Evolutionary conservation across 2,888 invertebrate genomes (phyloP), one percentile per base, ranked within the genome.

Genomic region (Volucella bombylans): DNA sequence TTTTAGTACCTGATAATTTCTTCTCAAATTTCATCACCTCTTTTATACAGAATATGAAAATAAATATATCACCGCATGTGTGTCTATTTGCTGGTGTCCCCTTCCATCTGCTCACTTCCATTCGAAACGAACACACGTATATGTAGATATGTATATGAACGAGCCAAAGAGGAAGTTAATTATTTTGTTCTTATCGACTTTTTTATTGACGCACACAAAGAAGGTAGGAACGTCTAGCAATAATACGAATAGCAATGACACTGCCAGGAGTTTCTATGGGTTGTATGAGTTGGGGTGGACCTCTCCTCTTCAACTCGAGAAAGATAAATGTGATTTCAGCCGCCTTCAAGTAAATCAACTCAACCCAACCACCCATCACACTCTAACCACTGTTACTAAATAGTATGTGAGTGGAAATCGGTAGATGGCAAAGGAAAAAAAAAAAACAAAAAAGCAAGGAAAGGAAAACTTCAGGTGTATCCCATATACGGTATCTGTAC

Each of bases 121-220:
- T 31, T 6, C 1, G n/a, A n/a, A n/a, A n/a, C 6, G 31, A 6
- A 31, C 31, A n/a, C n/a, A n/a, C n/a, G 45, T 4, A 1, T 45
- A n/a, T 1, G 45, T 1, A 23, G 52, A 41, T 1, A 14, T 15
- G 55, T 67, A 6, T 61, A 68, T 61, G 68, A 39, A 38, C n/a
- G 45, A 49, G 14, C 31, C 68, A 59, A 47, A 49, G 49, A 86
- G 31, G 52, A 79, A 80, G 86, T 86, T 87, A 86, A 87, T 86
- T 86, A 82, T 87, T 82, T 87, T 69, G 80, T 76, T 68, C 86
- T 86, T 86, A 79, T 74, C 82, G 72, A 55, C 65, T 43, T 49
- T 52, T 71, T 76, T 71, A 47, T 74, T 69, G 69, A 64, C 76
- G 52, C 74, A 69, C 57, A 74, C 50, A 49, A 38, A 61, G 54